These are phyloP conservation scores for Chloebia gouldiae DNA, from an alignment of 2,113 vertebrate genomes.

Conservation along the genomic window DNA sequence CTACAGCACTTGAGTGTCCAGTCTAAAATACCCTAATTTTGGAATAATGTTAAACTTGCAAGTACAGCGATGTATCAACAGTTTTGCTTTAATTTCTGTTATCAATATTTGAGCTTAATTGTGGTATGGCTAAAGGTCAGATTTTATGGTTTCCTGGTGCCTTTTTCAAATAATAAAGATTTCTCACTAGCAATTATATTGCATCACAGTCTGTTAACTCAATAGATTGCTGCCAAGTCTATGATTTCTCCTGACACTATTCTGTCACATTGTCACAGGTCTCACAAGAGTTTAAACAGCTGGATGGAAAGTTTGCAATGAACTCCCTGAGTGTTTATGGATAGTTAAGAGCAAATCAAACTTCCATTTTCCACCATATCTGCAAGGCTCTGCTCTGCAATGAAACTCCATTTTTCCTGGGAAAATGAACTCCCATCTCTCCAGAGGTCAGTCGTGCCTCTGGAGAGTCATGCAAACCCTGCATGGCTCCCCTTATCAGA, in stretches of 20 bases:
- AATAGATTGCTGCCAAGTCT: conserved; percentile 19
- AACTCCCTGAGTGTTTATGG: conserved; percentile 18
- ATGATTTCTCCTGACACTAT: conserved; percentile 38
- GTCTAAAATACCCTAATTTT: background rate
- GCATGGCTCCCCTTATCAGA: conserved; percentile 29
- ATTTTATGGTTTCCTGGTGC: conserved; percentile 45
- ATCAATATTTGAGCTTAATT: conserved; percentile 50
- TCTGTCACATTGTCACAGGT: conserved; percentile 35
- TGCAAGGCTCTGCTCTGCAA: conserved; percentile 4
- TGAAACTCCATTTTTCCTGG: conserved; percentile 41
- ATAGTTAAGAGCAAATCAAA: conserved; percentile 39
- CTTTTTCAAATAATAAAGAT: conserved; percentile 30
- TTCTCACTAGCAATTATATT: conserved; percentile 30
- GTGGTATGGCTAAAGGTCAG: conserved; percentile 23
- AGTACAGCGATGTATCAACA: conserved; percentile 11
- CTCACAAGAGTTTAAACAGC: conserved; percentile 38
- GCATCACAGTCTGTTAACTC: conserved; percentile 4
- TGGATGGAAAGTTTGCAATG: conserved; percentile 19
- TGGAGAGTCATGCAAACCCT: background rate
- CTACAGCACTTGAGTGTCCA: background rate
- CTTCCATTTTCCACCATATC: conserved; percentile 57
- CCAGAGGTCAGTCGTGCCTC: conserved; percentile 28
- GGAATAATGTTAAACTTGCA: conserved; percentile 29
- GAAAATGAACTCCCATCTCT: conserved; percentile 56
- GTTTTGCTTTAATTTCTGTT: conserved; percentile 38